Conservation (phyloP, 1,140 invertebrate genomes). For the Scaptomyza montana region DNA sequence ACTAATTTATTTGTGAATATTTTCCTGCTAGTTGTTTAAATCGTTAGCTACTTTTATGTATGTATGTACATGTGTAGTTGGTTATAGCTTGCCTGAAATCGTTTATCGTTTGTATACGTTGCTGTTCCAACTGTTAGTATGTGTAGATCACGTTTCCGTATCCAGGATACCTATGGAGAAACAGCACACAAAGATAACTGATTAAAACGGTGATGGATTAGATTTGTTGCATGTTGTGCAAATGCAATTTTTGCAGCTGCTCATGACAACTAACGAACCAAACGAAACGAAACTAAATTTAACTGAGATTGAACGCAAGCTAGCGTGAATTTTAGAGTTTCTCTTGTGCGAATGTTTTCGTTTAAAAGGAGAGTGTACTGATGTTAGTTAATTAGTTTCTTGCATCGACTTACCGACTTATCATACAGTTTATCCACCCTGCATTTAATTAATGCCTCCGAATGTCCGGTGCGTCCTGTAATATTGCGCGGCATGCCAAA, state of each 20-base stretch:
- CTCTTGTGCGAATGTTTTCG: too few relatives aligned
- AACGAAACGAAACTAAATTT: too few relatives aligned
- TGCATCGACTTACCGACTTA: constrained; percentile 87
- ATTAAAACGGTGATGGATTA: not conserved
- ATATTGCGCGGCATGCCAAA: constrained; percentile 91
- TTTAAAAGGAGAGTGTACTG: too few relatives aligned
- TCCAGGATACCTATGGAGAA: constrained; percentile 88
- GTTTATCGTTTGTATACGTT: constrained; percentile 90
- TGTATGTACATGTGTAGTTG: not conserved
- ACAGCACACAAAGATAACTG: not conserved
- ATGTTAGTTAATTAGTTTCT: not conserved
- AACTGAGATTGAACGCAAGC: too few relatives aligned
- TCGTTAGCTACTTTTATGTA: too few relatives aligned
- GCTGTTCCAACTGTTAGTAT: constrained; percentile 90
- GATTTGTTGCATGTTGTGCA: too few relatives aligned
- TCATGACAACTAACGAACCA: too few relatives aligned
- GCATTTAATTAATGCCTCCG: constrained; percentile 92
- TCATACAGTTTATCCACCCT: constrained; percentile 92
- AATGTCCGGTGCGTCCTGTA: constrained; percentile 92
- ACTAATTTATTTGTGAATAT: too few relatives aligned
- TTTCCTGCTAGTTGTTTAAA: too few relatives aligned
- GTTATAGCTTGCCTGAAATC: constrained; percentile 85
- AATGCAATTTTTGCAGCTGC: too few relatives aligned
- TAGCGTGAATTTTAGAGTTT: too few relatives aligned
- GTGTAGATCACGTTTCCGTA: constrained; percentile 89